Percentiles rank a stretch among this genome's conserved stretches.
Evolutionary conservation across 2,113 vertebrate species (phyloP).

Genomic region (Solea solea): DNA sequence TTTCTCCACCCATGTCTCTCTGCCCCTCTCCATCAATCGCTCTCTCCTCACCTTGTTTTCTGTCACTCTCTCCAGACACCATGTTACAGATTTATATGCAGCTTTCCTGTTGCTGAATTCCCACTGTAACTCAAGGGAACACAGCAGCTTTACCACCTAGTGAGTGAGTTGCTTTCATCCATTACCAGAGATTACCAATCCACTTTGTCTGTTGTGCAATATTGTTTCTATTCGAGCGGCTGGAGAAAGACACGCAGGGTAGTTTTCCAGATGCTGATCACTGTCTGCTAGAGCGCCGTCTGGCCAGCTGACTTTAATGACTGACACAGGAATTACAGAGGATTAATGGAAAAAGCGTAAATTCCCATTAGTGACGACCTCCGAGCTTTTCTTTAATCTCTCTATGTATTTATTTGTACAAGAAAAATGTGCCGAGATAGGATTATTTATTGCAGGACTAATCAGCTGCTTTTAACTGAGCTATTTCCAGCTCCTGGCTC

Average conservation of each 20-base stretch:
- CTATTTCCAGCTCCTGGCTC: constrained; percentile 38
- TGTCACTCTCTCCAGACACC: constrained; percentile 43
- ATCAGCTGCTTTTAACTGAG: constrained; percentile 34
- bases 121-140: constrained; percentile 38
- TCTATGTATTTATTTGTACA: constrained; percentile 2
- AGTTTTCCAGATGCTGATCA: constrained; percentile 77
- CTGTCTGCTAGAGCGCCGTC: constrained; percentile 57
- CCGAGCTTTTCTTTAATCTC: constrained; percentile 4
- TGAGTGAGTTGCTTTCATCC: neutral
- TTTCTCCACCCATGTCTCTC: constrained; percentile 26
- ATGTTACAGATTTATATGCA: constrained; percentile 66
- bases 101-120: constrained; percentile 62
- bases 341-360: constrained; percentile 54
- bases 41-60: constrained; percentile 26
- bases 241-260: constrained; percentile 22
- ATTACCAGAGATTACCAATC: neutral
- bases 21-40: constrained; percentile 1
- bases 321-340: constrained; percentile 34
- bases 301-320: constrained; percentile 65
- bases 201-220: constrained; percentile 9
- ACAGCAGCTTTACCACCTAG: constrained; percentile 23
- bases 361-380: constrained; percentile 42
- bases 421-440: constrained; percentile 5
- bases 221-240: constrained; percentile 18
- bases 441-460: constrained; percentile 35